These are phyloP conservation scores for Otus sunia DNA, from an alignment of 2,113 vertebrate genomes.

Conservation along the genomic window DNA sequence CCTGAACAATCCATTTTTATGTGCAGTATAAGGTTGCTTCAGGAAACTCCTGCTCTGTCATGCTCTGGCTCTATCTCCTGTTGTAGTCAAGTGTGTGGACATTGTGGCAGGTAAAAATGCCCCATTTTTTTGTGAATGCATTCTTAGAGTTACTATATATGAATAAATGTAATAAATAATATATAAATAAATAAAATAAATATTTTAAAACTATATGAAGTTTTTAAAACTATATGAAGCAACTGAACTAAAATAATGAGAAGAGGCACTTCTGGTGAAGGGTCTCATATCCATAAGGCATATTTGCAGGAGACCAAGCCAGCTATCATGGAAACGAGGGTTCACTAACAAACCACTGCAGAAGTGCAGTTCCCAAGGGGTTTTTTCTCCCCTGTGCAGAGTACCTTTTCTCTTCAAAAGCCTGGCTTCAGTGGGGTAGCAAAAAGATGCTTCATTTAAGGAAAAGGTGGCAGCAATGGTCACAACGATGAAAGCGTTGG, in stretches of 20 bases:
- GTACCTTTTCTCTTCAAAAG: not conserved
- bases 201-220: not conserved
- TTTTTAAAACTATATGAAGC: not conserved
- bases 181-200: not conserved
- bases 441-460: not conserved
- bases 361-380: not conserved
- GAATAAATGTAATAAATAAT: not conserved
- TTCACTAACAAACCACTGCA: not conserved
- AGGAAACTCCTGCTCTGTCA: not conserved
- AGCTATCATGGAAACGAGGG: not conserved
- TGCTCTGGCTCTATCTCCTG: not conserved
- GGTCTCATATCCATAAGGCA: not conserved
- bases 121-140: not conserved
- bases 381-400: fast-evolving
- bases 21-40: not conserved
- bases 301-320: not conserved
- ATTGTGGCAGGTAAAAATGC: not conserved
- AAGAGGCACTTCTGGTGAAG: not conserved
- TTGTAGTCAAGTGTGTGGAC: not conserved
- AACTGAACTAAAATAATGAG: not conserved
- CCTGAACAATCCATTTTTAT: not conserved
- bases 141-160: not conserved
- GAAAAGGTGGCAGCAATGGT: not conserved
- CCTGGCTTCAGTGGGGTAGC: not conserved
- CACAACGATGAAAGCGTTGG: not conserved